Base-by-base conservation (phyloP, 2,113 vertebrate genomes). In the Mormoops blainvillei region DNA sequence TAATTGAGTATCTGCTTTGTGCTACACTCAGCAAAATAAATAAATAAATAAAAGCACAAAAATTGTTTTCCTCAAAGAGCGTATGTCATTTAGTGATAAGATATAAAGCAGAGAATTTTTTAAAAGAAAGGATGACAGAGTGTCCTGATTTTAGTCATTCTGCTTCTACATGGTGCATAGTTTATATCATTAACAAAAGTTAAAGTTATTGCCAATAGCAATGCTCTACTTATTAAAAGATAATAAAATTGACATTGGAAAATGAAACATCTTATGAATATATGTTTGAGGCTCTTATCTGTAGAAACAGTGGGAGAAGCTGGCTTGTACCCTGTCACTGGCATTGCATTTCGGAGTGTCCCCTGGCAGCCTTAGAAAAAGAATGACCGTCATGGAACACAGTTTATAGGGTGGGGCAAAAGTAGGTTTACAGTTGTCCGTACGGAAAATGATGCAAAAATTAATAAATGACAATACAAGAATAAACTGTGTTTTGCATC, bases 1-100 rank as follows among this genome's bases (percentile, higher is more conserved):
- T 48, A 84, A 84, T 15, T 87, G 76, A 74, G 50, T 24, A 33
- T 96, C 50, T 95, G 31, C 38, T 93, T 89, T 86, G 38, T 77
- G 67, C 61, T 74, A 93, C 80, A 83, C 19, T 56, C 15, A 89
- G 20, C 41, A 56, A 45, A 84, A 18, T 10, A 12, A 22, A 24
- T 10, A 31, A 24, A 24, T 4, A 15, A 33, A 70, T 18, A 38
- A 61, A 83, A 73, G 1, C 12, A 80, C 33, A 91, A 54, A 89
- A 58, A n/a, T 45, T 28, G 58, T 7, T 3, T 4, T 93, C 11
- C 90, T 94, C 9, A 71, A 58, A 48, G 45, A 31, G 7, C 33
- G 85, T 83, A 50, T 52, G 58, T 15, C 19, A 28, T 80, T 87
- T 70, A 63, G 52, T 33, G 45, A 71, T 54, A 68, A 84, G n/a